phyloP scores from a whole-genome alignment of 37 sponge, comb jelly and placozoan genomes.

The Amphimedon queenslandica region DNA sequence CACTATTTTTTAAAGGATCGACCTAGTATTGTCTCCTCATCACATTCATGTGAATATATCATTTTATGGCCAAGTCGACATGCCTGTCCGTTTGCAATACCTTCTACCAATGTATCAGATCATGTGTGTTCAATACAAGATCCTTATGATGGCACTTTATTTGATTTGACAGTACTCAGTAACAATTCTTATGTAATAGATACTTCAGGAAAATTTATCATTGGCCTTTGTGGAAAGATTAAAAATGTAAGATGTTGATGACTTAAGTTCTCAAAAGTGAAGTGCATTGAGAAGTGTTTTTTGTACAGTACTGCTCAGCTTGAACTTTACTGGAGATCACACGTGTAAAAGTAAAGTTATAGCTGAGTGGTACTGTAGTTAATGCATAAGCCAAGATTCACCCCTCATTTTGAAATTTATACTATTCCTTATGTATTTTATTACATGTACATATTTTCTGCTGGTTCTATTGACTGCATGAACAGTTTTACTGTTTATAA shows the following conservation, averaged over 20 bases:
- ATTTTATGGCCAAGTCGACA: slow-evolving; percentile 32
- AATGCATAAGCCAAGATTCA: too few relatives aligned
- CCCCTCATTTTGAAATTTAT: too few relatives aligned
- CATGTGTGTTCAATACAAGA: slow-evolving; percentile 25
- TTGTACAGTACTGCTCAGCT: too few relatives aligned
- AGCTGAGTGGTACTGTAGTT: too few relatives aligned
- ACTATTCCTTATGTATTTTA: too few relatives aligned
- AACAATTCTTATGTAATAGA: background rate
- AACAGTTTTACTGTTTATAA: too few relatives aligned
- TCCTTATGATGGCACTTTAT: background rate
- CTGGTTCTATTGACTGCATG: too few relatives aligned
- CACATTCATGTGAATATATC: slow-evolving; percentile 23
- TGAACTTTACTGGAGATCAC: too few relatives aligned
- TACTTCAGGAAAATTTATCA: slow-evolving; percentile 14
- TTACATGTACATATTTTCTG: too few relatives aligned
- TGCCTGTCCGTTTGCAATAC: slow-evolving; percentile 39
- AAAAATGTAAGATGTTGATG: background rate
- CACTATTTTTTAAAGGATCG: slow-evolving; percentile 7
- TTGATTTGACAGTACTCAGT: background rate
- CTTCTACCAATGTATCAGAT: slow-evolving; percentile 15
- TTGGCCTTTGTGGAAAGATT: slow-evolving; percentile 37
- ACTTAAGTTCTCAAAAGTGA: background rate
- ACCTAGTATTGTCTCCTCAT: background rate
- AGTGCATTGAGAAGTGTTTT: background rate
- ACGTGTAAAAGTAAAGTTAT: too few relatives aligned